Base-by-base conservation (phyloP, 2,888 invertebrate species). In the Mellilla xanthometata region DNA sequence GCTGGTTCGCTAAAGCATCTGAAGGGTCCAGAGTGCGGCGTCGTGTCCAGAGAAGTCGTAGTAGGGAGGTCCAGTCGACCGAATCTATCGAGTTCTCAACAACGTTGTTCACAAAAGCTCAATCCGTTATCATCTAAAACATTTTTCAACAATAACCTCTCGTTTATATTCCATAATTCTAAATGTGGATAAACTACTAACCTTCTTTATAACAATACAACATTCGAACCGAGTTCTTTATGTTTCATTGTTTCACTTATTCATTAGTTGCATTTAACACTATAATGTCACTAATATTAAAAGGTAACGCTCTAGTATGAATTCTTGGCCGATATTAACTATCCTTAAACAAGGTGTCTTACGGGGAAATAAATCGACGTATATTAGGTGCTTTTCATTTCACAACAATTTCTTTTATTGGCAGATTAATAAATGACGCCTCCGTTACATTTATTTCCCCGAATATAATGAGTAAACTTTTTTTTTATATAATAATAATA, bases 261-360 rank as follows among this genome's bases (percentile, higher is more conserved):
- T 65, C 76, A 30, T 81, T 74, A 82, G 76, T 49, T 56, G 74
- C 73, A 75, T 81, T 79, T 76, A 84, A 81, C 81, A 83, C 88
- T 87, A 87, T 68, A 60, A 82, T 89, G 90, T 89, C 89, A 88
- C 90, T 90, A 90, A 90, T 82, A 78, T 86, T 86, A 86, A 82
- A 87, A 86, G 80, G 83, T 88, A 85, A 81, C 75, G 79, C 67
- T 68, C 73, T 65, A 66, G 58, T 11, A 72, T 81, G 72, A 30
- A 33, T 58, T 56, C 60, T 75, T 80, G 75, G 77, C 76, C 71
- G 64, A 71, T 72, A 58, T 66, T 72, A 62, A 60, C 64, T 70
- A 67, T 64, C 53, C 66, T 69, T 28, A 73, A 62, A 68, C 60
- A 57, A 52, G 28, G 31, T 52, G 47, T 24, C 2, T 46, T 2